Conservation (phyloP, 2,113 vertebrate genomes). For the Aramus guarauna region DNA sequence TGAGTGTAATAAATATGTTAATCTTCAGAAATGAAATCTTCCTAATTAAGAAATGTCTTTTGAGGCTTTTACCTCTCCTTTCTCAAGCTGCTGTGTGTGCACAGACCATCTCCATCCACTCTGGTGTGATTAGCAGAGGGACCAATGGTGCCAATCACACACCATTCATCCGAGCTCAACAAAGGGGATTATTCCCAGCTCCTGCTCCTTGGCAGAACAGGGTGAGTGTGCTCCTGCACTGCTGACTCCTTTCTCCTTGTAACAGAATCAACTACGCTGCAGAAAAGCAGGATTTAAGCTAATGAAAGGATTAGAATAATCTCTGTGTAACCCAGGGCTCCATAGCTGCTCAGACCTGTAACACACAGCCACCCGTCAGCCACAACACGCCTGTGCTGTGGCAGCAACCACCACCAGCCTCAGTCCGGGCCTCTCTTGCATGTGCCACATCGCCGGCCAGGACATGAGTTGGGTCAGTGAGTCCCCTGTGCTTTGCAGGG, state of each 20-base stretch:
- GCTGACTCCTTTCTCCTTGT: constrained; percentile 1
- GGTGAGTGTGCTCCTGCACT: not conserved
- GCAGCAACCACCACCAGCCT: not conserved
- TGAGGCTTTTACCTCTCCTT: not conserved
- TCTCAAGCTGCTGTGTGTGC: not conserved
- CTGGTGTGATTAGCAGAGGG: not conserved
- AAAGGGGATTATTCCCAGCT: not conserved
- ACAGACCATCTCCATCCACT: not conserved
- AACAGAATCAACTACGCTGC: not conserved
- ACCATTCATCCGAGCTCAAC: not conserved
- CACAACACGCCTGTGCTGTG: not conserved
- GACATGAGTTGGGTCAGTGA: not conserved
- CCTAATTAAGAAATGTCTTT: not conserved
- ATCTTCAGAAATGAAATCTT: constrained; percentile 7
- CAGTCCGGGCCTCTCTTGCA: accelerated
- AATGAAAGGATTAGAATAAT: constrained; percentile 44
- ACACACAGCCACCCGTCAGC: not conserved
- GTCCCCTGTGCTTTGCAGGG: not conserved
- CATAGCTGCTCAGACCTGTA: not conserved
- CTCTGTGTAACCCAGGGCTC: not conserved
- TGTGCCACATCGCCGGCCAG: accelerated
- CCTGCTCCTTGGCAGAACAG: not conserved
- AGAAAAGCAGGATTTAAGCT: constrained; percentile 17
- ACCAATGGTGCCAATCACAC: not conserved
- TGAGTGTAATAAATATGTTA: constrained; percentile 13